Evolutionary conservation across 2,113 vertebrate genomes (phyloP), one percentile per base, ranked within the genome.

Genomic region (Gallinago undulata): DNA sequence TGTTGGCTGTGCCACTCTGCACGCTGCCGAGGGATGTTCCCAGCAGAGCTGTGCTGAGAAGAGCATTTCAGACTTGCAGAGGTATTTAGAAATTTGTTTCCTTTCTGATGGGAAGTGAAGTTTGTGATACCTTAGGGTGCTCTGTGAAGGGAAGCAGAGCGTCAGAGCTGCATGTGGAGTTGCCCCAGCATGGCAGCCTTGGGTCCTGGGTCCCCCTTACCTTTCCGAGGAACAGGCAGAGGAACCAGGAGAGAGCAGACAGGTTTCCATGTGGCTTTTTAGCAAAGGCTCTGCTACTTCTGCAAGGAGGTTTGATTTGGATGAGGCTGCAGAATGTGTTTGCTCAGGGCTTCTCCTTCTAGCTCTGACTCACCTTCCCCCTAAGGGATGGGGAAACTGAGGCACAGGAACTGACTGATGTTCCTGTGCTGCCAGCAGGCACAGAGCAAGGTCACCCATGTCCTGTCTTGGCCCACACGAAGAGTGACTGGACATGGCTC

Each of bases 321-420:
- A 24, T 24, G 47, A 81, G 41, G 31, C 84, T 87, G 62, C 47
- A 21, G 56, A 35, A 19, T 28, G 48, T 11, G 4, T 47, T 82
- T 50, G 23, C 39, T 78, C 51, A 41, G 62, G 30, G n/a, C 37
- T 53, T 81, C 53, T 39, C 51, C 60, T 60, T 75, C 25, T 30
- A 68, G 31, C 48, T 87, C 13, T 68, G 31, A 31, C 6, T 19
- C 2, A 0, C 2, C 2, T 43, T n/a, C 7, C 13, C 22, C 17
- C 6, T 27, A 23, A n/a, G 12, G 22, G 31, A 57, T 22, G 59
- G 81, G 37, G 70, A 91, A 91, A 86, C 67, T 25, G 78, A 92
- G 79, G 76, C 51, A 77, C 1, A 0, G 21, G 28, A 41, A 25
- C 55, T 89, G 19, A 25, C 10, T 17, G 0, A 3, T 2, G 4